Base-by-base conservation (phyloP, 1,140 invertebrate species). In the Lepidotrigona ventralis region DNA sequence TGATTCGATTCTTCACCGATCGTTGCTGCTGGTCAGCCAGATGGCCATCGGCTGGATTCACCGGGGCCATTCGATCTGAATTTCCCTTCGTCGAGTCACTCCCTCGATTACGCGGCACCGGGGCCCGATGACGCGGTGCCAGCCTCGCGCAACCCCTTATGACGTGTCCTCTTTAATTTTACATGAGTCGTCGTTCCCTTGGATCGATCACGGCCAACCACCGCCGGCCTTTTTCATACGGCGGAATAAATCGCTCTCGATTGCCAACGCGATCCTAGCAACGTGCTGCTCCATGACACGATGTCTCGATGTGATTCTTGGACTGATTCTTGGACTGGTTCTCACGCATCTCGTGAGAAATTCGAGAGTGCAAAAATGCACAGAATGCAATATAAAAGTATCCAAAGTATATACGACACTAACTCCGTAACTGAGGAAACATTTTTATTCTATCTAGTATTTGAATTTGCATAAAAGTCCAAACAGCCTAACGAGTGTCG, bases 1-100 rank as follows among this genome's bases (percentile, higher is more conserved):
- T 79, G 78, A 89, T 88, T 88, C 79, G 84, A 86, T 86, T 88
- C 75, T 82, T 88, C 63, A 23, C 26, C 63, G 33, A 74, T 33
- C 70, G 80, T 39, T n/a, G 71, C 76, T 33, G 12, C 56, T 51
- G 82, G 85, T 80, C 79, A 84, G 78, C 39, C 85, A 86, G 85
- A 86, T 86, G 86, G 86, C 79, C 86, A 87, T 87, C 85, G 80
- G 73, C 39, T 75, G 79, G 80, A 84, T 83, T 77, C 85, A 29
- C 58, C 39, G 39, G 39, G 54, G 54, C 75, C 70, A 66, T 75
- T 70, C 66, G 68, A 76, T 77, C 64, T 74, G 74, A 53, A 78
- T 85, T 60, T 39, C 86, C 39, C 39, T 46, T 6, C 58, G 79
- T 51, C 83, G 82, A 88, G 86, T 88, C 83, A 88, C 87, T 88